Percentiles rank a stretch among this genome's conserved stretches.
Evolutionary conservation across 2,113 vertebrate species (phyloP).

Genomic region (Nycticorax nycticorax): DNA sequence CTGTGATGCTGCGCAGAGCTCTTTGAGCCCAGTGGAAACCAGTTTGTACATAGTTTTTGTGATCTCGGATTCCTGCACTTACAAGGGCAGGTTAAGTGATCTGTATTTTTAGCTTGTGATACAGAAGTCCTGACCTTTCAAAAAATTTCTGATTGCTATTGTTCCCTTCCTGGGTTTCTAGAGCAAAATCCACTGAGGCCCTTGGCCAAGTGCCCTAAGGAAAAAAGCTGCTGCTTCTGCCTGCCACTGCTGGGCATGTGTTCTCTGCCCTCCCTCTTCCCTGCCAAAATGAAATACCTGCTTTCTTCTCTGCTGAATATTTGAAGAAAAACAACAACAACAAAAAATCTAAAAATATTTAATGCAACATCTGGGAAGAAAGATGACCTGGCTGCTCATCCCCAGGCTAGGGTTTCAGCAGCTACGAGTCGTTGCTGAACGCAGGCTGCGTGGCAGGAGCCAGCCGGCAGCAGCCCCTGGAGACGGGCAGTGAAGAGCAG

Average conservation of each 20-base stretch:
- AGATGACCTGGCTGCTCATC: background rate
- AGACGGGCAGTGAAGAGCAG: background rate
- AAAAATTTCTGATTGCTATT: background rate
- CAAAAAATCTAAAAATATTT: background rate
- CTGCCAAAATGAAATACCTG: background rate
- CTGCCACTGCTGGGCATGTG: background rate
- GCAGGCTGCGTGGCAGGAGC: accelerated
- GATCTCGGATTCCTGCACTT: background rate
- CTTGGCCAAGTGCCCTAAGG: background rate
- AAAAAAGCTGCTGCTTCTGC: background rate
- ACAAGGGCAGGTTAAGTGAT: accelerated
- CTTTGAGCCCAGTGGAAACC: background rate
- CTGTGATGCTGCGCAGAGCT: background rate
- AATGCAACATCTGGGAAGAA: background rate
- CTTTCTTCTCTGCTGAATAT: background rate
- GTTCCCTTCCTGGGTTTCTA: background rate
- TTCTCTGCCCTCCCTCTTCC: background rate
- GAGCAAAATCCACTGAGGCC: background rate
- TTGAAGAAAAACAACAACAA: background rate
- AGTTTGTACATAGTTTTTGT: background rate
- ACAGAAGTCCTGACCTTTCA: background rate
- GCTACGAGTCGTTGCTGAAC: background rate
- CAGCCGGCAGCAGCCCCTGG: background rate
- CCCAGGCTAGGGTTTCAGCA: background rate
- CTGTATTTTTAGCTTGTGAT: background rate